phyloP scores from a whole-genome alignment of 2,113 vertebrate species.

The Epinephelus fuscoguttatus region DNA sequence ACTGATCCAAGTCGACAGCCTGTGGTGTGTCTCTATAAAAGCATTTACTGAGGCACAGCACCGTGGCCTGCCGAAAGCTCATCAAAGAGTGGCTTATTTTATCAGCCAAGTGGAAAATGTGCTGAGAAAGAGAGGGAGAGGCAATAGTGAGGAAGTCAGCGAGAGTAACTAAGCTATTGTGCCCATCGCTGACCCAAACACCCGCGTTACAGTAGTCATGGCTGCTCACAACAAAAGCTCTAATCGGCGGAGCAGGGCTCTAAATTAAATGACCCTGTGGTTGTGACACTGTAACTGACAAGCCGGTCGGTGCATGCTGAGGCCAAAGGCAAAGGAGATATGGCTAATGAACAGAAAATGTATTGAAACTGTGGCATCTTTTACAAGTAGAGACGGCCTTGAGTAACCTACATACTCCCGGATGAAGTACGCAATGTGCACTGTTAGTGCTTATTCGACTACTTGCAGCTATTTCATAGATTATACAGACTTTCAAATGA shows the following conservation, averaged over 20 bases:
- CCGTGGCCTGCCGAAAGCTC: constrained; percentile 72
- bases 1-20: constrained; percentile 76
- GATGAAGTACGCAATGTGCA: constrained; percentile 35
- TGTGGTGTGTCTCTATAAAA: constrained; percentile 78
- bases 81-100: constrained; percentile 83
- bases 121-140: constrained; percentile 75
- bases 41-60: constrained; percentile 72
- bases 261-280: constrained; percentile 70
- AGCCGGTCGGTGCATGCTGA: constrained; percentile 26
- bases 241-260: constrained; percentile 69
- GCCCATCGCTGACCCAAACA: constrained; percentile 77
- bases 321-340: constrained; percentile 66
- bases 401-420: constrained; percentile 51
- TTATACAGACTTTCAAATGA: constrained; percentile 63
- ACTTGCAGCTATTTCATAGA: constrained; percentile 53
- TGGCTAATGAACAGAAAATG: constrained; percentile 70
- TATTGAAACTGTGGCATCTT: constrained; percentile 56
- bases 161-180: constrained; percentile 78
- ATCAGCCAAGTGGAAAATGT: constrained; percentile 85
- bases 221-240: constrained; percentile 72
- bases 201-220: constrained; percentile 66
- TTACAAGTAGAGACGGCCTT: constrained; percentile 45
- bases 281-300: constrained; percentile 70
- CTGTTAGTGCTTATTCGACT: constrained; percentile 31
- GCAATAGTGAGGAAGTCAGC: constrained; percentile 75